These are phyloP conservation scores for Brachypteracias leptosomus DNA, from an alignment of 2,113 vertebrate genomes.

Conservation along the genomic window DNA sequence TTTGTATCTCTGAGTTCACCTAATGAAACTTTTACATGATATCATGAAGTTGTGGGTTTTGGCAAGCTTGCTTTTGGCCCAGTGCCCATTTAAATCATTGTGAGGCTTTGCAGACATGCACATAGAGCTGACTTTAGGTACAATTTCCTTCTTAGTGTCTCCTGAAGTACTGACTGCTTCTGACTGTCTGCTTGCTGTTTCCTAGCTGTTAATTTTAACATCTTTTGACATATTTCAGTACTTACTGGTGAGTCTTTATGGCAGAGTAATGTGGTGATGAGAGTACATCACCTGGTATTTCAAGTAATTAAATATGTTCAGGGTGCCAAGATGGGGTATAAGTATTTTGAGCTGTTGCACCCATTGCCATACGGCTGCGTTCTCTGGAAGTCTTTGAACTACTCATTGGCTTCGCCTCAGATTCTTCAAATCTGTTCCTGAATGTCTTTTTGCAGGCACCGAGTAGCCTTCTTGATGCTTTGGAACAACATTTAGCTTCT, in stretches of 20 bases:
- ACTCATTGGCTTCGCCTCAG: background rate
- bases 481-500: slow-evolving; percentile 97
- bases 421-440: background rate
- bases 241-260: background rate
- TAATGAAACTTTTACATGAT: background rate
- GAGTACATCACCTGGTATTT: background rate
- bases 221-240: background rate
- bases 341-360: background rate
- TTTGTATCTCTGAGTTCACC: background rate
- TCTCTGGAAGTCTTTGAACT: background rate
- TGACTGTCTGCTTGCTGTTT: background rate
- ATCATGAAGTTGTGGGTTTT: background rate
- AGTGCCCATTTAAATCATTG: background rate
- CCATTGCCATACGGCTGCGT: background rate
- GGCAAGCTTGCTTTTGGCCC: background rate
- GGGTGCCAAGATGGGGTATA: background rate
- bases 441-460: slow-evolving; percentile 81
- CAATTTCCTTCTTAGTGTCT: background rate
- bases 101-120: background rate
- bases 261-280: background rate
- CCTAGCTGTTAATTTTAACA: background rate
- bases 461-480: slow-evolving; percentile 97
- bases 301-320: background rate
- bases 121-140: background rate
- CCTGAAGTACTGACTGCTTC: background rate